Conservation (phyloP, 2,797 vertebrate genomes). For the Esox masquinongy region DNA sequence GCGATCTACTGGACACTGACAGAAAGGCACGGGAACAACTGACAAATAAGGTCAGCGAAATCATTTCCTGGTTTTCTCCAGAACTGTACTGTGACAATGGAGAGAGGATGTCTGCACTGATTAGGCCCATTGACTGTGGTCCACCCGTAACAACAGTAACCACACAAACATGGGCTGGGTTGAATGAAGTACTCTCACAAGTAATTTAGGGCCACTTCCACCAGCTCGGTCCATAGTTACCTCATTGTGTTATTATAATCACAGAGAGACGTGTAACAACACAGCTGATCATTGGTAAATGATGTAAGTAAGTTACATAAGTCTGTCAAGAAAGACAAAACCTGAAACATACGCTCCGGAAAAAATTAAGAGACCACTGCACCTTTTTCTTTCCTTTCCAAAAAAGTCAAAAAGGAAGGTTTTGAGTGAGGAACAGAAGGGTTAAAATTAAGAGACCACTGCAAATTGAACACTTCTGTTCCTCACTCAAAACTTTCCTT, state of each 20-base stretch:
- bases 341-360: background rate
- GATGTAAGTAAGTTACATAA: constrained; percentile 27
- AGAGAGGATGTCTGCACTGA: constrained; percentile 52
- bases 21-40: background rate
- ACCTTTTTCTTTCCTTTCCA: too few species aligned
- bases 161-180: constrained; percentile 51
- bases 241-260: constrained; percentile 18
- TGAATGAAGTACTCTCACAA: constrained; percentile 31
- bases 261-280: constrained; percentile 30
- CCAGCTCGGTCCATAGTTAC: constrained; percentile 22
- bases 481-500: too few species aligned
- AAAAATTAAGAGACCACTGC: too few species aligned
- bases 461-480: too few species aligned
- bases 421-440: too few species aligned
- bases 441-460: too few species aligned
- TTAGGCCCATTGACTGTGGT: constrained; percentile 26
- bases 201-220: constrained; percentile 45
- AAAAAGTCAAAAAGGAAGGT: too few species aligned
- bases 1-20: background rate
- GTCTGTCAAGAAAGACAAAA: constrained; percentile 17
- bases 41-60: constrained; percentile 5
- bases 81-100: constrained; percentile 49
- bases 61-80: constrained; percentile 52
- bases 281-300: constrained; percentile 15
- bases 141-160: constrained; percentile 56